Evolutionary conservation across 2,888 invertebrate genomes (phyloP).

Genomic region (Acanthosepion lycidas): DNA sequence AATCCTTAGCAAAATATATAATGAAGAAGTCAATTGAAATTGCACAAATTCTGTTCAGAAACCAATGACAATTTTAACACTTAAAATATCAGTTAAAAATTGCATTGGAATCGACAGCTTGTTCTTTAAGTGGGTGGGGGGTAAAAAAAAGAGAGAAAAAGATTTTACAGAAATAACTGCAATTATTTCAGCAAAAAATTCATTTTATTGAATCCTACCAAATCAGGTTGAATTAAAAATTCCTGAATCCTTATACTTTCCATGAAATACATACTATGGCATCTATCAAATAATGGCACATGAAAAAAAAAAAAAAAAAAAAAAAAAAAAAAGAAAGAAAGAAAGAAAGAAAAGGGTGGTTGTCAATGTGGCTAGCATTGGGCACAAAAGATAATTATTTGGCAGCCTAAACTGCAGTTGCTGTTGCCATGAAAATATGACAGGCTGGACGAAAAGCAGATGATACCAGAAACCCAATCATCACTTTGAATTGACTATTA

Average conservation of each 20-base stretch:
- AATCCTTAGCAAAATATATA: not conserved
- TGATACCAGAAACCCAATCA: not conserved
- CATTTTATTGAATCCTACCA: not conserved
- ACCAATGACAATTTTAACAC: not conserved
- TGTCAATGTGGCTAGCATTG: not conserved
- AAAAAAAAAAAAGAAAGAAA: too few relatives aligned
- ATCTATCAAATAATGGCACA: not conserved
- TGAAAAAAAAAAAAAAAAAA: not conserved
- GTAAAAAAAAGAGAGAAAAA: not conserved
- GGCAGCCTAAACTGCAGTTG: not conserved
- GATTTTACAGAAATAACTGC: not conserved
- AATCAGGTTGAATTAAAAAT: not conserved
- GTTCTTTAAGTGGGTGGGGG: not conserved
- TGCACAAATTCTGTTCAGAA: not conserved
- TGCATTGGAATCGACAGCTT: not conserved
- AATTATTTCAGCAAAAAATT: not conserved
- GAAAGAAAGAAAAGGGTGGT: not conserved
- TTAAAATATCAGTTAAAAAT: not conserved
- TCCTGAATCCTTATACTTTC: not conserved
- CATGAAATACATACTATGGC: not conserved
- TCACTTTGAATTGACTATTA: constrained; percentile 10
- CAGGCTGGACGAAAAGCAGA: not conserved
- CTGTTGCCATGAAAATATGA: not conserved
- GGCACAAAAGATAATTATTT: not conserved
- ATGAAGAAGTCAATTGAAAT: not conserved